Conservation (phyloP, 2,888 invertebrate genomes). For the Caenorhabditis doughertyi region DNA sequence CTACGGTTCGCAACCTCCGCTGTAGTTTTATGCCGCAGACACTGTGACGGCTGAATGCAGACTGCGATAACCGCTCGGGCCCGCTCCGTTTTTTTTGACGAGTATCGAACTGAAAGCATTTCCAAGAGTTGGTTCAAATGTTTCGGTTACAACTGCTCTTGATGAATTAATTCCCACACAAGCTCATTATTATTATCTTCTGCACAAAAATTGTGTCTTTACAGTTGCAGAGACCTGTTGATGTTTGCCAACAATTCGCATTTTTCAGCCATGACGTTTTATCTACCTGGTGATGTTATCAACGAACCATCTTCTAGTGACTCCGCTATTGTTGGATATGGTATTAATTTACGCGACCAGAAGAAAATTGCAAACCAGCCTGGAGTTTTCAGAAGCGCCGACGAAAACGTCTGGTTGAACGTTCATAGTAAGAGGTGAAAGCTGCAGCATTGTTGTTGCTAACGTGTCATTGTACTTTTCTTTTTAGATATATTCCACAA, state of each 20-base stretch:
- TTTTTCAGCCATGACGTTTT: constrained; percentile 51
- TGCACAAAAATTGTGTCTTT: too few relatives aligned
- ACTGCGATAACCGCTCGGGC: too few relatives aligned
- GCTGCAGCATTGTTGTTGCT: neutral
- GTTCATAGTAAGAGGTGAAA: constrained; percentile 72
- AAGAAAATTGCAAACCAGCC: constrained; percentile 64
- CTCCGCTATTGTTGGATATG: constrained; percentile 64
- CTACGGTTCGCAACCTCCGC: too few relatives aligned
- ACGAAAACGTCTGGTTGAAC: constrained; percentile 71
- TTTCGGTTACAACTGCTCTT: too few relatives aligned
- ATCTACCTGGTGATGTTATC: constrained; percentile 62
- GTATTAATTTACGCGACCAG: constrained; percentile 68
- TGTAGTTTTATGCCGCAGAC: too few relatives aligned
- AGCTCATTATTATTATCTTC: too few relatives aligned
- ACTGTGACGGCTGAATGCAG: too few relatives aligned
- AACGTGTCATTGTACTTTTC: neutral
- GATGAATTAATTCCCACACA: too few relatives aligned
- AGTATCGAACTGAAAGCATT: too few relatives aligned
- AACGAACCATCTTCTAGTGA: constrained; percentile 60
- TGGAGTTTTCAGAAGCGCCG: constrained; percentile 60
- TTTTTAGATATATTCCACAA: constrained; percentile 78
- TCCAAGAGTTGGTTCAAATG: too few relatives aligned
- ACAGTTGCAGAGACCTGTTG: neutral
- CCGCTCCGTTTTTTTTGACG: too few relatives aligned
- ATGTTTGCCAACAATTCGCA: neutral